Percentiles rank a stretch among this genome's conserved stretches.
Conservation (phyloP, 2,113 vertebrate genomes). For the Anolis carolinensis region DNA sequence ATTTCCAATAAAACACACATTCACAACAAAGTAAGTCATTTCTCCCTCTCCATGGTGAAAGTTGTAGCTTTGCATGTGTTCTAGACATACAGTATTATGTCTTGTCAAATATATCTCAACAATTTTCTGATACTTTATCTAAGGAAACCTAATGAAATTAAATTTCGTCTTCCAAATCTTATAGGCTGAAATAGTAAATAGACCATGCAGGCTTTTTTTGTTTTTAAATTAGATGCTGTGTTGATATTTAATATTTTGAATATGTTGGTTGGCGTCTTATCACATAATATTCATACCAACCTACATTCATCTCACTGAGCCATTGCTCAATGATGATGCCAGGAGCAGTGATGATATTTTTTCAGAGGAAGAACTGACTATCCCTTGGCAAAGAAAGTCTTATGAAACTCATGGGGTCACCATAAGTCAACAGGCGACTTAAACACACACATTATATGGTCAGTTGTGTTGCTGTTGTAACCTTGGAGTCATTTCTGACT, state of each 20-base stretch:
- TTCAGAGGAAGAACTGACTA: too few species aligned
- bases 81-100: neutral
- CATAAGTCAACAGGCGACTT: too few species aligned
- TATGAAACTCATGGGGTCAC: too few species aligned
- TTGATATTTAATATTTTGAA: neutral
- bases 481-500: too few species aligned
- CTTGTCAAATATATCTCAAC: neutral
- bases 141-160: neutral
- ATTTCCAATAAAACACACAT: too few species aligned
- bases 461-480: too few species aligned
- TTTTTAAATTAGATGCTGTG: neutral
- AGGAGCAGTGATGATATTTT: too few species aligned
- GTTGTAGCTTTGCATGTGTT: neutral
- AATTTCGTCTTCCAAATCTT: neutral
- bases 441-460: too few species aligned
- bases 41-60: neutral
- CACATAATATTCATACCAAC: neutral
- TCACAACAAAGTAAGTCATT: neutral
- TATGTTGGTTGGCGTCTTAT: neutral
- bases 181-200: neutral
- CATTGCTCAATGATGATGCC: too few species aligned
- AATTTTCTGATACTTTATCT: neutral
- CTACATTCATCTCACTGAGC: neutral
- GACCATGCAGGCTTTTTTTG: neutral
- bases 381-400: too few species aligned